phyloP scores from a whole-genome alignment of 2,113 vertebrate genomes.

The Chiloscyllium plagiosum region DNA sequence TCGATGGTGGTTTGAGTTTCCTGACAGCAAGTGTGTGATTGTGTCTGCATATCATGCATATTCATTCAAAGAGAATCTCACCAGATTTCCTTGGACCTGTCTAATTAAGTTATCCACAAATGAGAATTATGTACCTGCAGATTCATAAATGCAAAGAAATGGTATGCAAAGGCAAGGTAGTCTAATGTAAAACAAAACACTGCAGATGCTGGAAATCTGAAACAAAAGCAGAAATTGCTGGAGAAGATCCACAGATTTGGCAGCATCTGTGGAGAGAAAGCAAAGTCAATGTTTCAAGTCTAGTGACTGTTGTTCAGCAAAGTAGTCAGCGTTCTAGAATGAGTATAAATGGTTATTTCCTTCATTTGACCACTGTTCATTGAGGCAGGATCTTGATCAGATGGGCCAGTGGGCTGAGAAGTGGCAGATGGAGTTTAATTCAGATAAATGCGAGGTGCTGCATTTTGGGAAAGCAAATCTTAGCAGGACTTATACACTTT shows the following conservation, averaged over 20 bases:
- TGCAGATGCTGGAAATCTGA: too few species aligned
- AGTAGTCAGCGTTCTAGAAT: not conserved
- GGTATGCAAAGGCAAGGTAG: not conserved
- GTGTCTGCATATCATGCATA: not conserved
- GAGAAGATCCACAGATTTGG: too few species aligned
- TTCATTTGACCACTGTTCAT: not conserved
- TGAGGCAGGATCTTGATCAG: not conserved
- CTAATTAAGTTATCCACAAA: not conserved
- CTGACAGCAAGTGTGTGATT: not conserved
- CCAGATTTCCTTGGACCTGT: not conserved
- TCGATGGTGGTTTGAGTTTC: not conserved
- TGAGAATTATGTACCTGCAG: not conserved
- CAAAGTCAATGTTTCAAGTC: too few species aligned
- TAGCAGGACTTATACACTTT: too few species aligned
- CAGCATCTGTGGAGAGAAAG: too few species aligned
- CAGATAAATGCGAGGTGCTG: too few species aligned
- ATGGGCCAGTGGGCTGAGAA: too few species aligned
- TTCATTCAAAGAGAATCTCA: not conserved
- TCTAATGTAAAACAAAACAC: not conserved
- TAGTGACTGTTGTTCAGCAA: too few species aligned
- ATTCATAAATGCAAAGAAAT: not conserved
- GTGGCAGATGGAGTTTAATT: too few species aligned
- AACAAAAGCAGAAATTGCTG: too few species aligned
- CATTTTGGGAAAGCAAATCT: too few species aligned
- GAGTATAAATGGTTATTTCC: too few species aligned